phyloP scores from a whole-genome alignment of 2,888 invertebrate species.

The Drosophila pseudotalamancana region DNA sequence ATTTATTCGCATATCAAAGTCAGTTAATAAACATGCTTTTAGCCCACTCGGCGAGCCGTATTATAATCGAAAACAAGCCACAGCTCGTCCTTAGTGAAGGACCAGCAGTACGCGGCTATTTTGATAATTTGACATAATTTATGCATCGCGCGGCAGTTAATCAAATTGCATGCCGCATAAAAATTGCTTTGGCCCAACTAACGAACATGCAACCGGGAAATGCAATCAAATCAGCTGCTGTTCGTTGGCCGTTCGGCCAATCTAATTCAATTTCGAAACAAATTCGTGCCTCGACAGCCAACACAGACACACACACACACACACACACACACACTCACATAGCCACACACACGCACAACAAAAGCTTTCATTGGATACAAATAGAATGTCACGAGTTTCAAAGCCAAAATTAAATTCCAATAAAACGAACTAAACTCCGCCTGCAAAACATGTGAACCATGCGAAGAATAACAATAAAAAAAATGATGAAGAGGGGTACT shows the following conservation, averaged over 20 bases:
- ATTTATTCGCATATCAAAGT: background rate
- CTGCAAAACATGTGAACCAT: constrained; percentile 22
- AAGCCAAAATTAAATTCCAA: constrained; percentile 64
- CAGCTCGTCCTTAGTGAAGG: background rate
- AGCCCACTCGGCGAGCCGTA: background rate
- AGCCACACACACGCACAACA: constrained; percentile 14
- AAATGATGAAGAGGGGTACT: background rate
- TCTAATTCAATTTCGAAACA: constrained; percentile 75
- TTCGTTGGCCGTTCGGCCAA: constrained; percentile 54
- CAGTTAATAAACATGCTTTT: background rate
- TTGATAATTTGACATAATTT: constrained; percentile 65
- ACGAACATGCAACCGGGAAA: constrained; percentile 51
- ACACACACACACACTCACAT: constrained; percentile 9
- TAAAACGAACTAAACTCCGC: constrained; percentile 33
- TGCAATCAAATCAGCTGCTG: constrained; percentile 76
- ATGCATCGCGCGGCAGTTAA: constrained; percentile 64
- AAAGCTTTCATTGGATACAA: constrained; percentile 30
- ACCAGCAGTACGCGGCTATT: background rate
- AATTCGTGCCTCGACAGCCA: constrained; percentile 57
- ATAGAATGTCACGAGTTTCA: constrained; percentile 61
- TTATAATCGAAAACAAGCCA: background rate
- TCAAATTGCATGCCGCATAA: constrained; percentile 70
- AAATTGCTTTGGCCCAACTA: constrained; percentile 52
- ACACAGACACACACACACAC: constrained; percentile 15
- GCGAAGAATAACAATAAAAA: background rate